Evolutionary conservation across 1,140 invertebrate genomes (phyloP).

Genomic region (Homarus americanus): DNA sequence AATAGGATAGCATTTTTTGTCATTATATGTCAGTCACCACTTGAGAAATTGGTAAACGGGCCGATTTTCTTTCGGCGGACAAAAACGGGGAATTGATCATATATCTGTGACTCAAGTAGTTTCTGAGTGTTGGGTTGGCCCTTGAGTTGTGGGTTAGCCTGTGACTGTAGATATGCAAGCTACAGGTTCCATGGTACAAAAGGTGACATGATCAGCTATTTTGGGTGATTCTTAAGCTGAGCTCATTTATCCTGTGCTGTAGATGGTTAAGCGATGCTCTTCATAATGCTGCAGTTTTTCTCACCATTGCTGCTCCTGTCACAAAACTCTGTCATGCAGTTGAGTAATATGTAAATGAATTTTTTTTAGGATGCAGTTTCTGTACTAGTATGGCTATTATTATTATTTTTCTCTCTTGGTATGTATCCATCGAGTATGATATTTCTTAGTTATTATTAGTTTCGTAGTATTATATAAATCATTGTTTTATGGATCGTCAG

Average conservation of each 20-base stretch:
- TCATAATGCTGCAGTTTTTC: neutral
- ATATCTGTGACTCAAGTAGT: neutral
- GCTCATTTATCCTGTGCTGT: neutral
- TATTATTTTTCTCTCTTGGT: no score
- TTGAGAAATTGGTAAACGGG: neutral
- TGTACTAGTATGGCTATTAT: neutral
- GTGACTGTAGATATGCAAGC: neutral
- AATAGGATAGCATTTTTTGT: neutral
- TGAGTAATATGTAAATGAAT: neutral
- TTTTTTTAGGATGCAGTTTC: neutral
- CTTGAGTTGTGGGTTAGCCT: neutral
- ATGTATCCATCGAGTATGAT: neutral
- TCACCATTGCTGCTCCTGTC: neutral
- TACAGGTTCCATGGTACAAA: slow-evolving; percentile 5
- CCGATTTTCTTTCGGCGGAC: no score
- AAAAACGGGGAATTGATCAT: no score
- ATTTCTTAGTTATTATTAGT: neutral
- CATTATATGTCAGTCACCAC: neutral
- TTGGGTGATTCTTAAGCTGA: neutral
- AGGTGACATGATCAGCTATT: neutral
- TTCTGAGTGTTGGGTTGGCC: neutral
- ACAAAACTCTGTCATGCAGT: neutral
- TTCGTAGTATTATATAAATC: neutral
- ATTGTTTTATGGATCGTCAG: neutral
- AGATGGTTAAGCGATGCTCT: neutral